Base-by-base conservation (phyloP, 2,113 vertebrate genomes). In the Peromyscus polionotus region DNA sequence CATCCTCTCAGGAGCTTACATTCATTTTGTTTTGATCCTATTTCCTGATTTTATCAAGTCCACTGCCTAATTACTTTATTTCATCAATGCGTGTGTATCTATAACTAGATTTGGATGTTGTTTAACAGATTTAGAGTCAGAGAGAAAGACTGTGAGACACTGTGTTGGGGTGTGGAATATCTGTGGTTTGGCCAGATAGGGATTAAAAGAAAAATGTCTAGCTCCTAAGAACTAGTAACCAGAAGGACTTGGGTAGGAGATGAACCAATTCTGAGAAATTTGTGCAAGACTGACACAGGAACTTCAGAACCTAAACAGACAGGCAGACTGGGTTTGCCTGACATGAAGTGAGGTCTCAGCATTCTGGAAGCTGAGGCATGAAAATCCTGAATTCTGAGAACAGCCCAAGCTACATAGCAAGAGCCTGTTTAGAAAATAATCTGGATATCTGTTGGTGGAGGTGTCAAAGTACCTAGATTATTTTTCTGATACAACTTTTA, bases 41-140 rank as follows among this genome's bases (percentile, higher is more conserved):
- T 84, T 92, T 93, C 61, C 81, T 89, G 51, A 84, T 75, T 90
- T 84, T 94, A 67, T 94, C 61, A 94, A 26, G 57, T 33, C 45
- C 90, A 8, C 36, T 61, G 11, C 26, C 59, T 81, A 83, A 95
- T 96, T 88, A 48, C 36, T 88, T 93, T 83, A 88, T 77, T 95
- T 94, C 86, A 94, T 88, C 61, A 86, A 70, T 61, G 42, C 5
- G 16, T 75, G 7, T 45, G 87, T 86, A 93, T 86, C 57, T 72
- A 0, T 92, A 96, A 94, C 57, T 80, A 67, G 70, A 94, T 93
- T 91, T 31, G 11, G 31, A 10, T 80, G 65, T 11, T 75, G 36
- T 80, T 75, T 63, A 68, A 72, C 63, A 93, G 90, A 86, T 68
- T 57, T 9, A 11, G 42, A 85, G 12, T 13, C 33, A 33, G 20